Conservation (phyloP, 2,797 vertebrate genomes). For the Sebastes jordani region DNA sequence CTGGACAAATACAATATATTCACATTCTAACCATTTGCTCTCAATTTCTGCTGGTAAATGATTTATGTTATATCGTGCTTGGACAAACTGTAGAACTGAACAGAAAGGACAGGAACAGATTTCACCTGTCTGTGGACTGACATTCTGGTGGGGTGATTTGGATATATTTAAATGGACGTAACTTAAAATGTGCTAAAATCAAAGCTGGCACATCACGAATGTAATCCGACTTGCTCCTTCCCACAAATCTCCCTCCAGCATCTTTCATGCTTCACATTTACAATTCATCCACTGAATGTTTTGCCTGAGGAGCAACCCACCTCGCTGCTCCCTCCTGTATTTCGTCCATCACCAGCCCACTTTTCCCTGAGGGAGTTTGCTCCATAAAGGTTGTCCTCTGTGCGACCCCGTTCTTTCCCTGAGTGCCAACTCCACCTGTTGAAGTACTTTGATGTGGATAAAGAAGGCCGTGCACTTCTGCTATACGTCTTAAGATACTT, state of each 20-base stretch:
- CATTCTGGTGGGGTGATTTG: not conserved
- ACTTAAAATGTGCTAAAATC: not conserved
- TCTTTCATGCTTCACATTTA: not conserved
- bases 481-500: not conserved
- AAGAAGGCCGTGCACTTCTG: not conserved
- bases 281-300: not conserved
- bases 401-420: not conserved
- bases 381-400: not conserved
- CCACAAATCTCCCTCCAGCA: not conserved
- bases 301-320: not conserved
- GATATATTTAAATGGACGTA: not conserved
- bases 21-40: not conserved
- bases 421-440: not conserved
- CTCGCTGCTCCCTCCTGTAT: not conserved
- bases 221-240: not conserved
- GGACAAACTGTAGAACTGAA: not conserved
- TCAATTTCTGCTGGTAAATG: not conserved
- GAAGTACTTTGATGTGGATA: not conserved
- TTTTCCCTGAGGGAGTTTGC: conserved; percentile 2
- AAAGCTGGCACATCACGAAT: not conserved
- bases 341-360: not conserved
- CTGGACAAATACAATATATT: conserved; percentile 15
- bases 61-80: not conserved
- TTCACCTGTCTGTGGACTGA: not conserved
- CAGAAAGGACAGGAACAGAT: not conserved